A percentile compares a stretch with the other conserved stretches of the same genome.
phyloP scores from a whole-genome alignment of 2,113 vertebrate genomes.

The Saguinus midas region DNA sequence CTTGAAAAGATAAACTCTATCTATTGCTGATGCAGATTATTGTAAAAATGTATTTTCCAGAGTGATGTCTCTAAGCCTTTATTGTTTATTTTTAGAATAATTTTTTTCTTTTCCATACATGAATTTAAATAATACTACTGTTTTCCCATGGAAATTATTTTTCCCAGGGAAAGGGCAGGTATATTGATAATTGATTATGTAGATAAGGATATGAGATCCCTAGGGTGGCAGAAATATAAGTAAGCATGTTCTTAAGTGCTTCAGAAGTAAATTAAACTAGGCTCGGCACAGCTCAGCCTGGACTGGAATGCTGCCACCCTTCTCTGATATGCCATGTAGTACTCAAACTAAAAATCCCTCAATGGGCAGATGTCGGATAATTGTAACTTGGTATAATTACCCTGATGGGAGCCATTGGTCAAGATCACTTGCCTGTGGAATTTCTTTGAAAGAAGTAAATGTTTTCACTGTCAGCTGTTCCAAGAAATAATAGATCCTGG shows the following conservation, averaged over 20 bases:
- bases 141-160: neutral
- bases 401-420: neutral
- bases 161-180: neutral
- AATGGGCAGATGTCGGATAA: neutral
- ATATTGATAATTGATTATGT: neutral
- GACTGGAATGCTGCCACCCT: neutral
- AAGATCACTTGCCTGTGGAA: neutral
- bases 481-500: neutral
- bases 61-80: neutral
- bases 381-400: neutral
- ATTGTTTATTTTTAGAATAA: neutral
- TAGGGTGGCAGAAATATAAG: neutral
- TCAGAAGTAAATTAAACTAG: conserved; percentile 19
- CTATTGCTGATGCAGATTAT: neutral
- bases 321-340: neutral
- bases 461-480: neutral
- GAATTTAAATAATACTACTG: neutral
- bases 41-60: neutral
- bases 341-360: neutral
- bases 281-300: neutral
- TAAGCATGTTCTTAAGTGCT: neutral
- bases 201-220: neutral
- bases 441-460: neutral
- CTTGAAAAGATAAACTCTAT: neutral
- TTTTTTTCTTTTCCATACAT: neutral